Conservation (phyloP, 2,113 vertebrate genomes). For the Piprites chloris region DNA sequence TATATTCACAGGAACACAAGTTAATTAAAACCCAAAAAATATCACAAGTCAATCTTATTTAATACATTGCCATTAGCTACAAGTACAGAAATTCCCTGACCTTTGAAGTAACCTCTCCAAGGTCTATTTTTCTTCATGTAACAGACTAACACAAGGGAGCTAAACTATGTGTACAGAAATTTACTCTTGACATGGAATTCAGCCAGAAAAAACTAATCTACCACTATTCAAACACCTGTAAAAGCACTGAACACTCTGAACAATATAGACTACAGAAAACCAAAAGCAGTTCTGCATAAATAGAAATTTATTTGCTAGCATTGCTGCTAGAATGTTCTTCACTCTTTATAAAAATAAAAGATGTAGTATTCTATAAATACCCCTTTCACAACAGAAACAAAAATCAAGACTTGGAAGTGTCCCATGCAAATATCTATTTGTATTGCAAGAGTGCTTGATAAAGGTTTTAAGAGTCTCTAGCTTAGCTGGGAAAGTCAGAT, state of each 20-base stretch:
- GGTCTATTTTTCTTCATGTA: constrained; percentile 43
- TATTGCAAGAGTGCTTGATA: neutral
- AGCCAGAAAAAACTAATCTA: constrained; percentile 60
- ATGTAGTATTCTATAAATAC: neutral
- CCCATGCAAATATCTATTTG: neutral
- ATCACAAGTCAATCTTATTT: neutral
- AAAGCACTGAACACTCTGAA: constrained; percentile 45
- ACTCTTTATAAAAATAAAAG: neutral
- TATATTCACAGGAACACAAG: neutral
- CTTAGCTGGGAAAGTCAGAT: neutral
- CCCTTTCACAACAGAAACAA: neutral
- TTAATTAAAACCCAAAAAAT: constrained; percentile 5
- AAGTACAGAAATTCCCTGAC: constrained; percentile 24
- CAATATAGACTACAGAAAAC: neutral
- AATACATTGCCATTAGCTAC: constrained; percentile 1
- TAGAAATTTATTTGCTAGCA: neutral
- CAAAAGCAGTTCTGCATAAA: neutral
- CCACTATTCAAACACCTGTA: constrained; percentile 47
- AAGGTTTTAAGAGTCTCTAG: neutral
- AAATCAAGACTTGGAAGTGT: neutral
- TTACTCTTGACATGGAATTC: constrained; percentile 43
- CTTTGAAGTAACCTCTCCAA: constrained; percentile 24
- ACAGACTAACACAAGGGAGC: constrained; percentile 41
- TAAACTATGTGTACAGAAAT: constrained; percentile 40
- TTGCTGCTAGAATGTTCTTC: neutral